Evolutionary conservation across 1,140 invertebrate genomes (phyloP), one percentile per base, ranked within the genome.

Genomic region (Bombus superbus): DNA sequence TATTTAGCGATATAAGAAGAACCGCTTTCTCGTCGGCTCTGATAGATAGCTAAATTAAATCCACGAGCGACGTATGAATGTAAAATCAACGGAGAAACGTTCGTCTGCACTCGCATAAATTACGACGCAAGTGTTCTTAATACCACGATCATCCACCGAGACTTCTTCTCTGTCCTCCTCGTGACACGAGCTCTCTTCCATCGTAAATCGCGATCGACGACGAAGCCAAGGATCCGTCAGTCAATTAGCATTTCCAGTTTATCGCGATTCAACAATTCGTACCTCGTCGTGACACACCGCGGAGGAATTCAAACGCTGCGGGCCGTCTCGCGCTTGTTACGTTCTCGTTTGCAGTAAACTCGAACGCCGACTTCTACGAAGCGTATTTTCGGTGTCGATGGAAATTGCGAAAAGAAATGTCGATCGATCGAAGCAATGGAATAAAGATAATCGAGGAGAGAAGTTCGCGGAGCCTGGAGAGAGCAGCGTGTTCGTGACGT

Each of bases 31-130:
- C 47, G 0, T 53, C 47, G 5, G 5, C 0, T 53, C 28, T 62
- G 44, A 13, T 47, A 62, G 3, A 28, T n/a, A 25, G 28, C 25
- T 11, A 28, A 66, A 8, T 35, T 86, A 87, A 83, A 86, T 88
- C 79, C 66, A 74, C 82, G 68, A 83, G 69, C n/a, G 47, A 44
- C 66, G 72, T 13, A 38, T 13, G 64, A 75, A 76, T 53, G 47
- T 22, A 72, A 72, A 62, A 73, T n/a, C 53, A 38, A 40, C 62
- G 62, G 62, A 40, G 64, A 73, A 81, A 38, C 35, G 47, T 53
- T 44, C 22, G 35, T 11, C 35, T 22, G 28, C 13, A 1, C 6
- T 42, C 28, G 57, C 73, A 53, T 75, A 25, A 35, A 57, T 75
- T 28, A 57, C n/a, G 3, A 57, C n/a, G 3, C 75, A 25, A 15